These are phyloP conservation scores for Rhineura floridana DNA, from an alignment of 2,113 vertebrate species.

Conservation along the genomic window DNA sequence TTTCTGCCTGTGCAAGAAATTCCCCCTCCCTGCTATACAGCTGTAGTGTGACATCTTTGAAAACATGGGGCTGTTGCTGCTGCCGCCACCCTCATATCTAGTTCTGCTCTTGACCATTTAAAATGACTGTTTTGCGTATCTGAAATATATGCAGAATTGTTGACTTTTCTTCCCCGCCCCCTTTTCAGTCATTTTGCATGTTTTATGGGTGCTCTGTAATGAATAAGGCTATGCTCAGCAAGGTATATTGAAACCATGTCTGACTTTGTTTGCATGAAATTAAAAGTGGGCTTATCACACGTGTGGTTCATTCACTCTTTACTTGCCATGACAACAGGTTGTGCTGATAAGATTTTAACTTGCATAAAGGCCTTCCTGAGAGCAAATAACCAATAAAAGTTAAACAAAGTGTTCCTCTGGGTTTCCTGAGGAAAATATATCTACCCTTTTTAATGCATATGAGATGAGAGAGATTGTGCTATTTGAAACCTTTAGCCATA, in stretches of 20 bases:
- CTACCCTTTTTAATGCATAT: too few relatives aligned
- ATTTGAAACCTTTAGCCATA: not conserved
- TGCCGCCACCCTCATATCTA: not conserved
- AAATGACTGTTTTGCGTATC: not conserved
- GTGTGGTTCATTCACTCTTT: not conserved
- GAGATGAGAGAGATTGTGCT: too few relatives aligned
- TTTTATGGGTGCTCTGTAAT: too few relatives aligned
- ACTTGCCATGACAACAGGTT: not conserved
- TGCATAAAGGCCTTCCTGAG: not conserved
- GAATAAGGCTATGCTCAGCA: not conserved
- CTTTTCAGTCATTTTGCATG: not conserved
- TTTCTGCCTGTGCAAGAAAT: not conserved
- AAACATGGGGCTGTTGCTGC: not conserved
- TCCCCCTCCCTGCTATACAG: too few relatives aligned
- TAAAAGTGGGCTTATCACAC: not conserved
- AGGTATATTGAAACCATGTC: not conserved
- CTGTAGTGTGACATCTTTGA: not conserved
- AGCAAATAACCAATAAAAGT: too few relatives aligned
- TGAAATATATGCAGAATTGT: not conserved
- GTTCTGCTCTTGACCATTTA: not conserved
- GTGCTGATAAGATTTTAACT: not conserved
- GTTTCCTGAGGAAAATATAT: too few relatives aligned
- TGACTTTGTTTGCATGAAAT: not conserved
- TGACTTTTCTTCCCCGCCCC: not conserved
- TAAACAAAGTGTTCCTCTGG: too few relatives aligned